Evolutionary conservation across 1,140 invertebrate genomes (phyloP).

Genomic region (Drosophila micromelanica): DNA sequence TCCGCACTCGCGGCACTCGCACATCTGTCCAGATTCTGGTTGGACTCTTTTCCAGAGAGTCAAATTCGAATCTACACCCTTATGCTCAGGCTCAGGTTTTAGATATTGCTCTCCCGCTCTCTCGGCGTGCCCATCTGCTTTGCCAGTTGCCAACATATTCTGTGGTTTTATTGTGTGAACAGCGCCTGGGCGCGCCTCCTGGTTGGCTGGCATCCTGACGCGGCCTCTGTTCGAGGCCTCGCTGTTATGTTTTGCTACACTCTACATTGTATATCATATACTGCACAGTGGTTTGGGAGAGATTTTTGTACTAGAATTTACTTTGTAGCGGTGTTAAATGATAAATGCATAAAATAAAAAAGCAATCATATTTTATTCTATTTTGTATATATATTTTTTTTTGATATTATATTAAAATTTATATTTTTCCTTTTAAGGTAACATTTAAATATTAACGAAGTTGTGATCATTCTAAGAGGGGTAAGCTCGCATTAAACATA

Average conservation of each 20-base stretch:
- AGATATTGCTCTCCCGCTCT: slow-evolving; percentile 41
- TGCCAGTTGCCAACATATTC: slow-evolving; percentile 83
- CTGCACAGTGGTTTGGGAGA: slow-evolving; percentile 27
- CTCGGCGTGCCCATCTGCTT: slow-evolving; percentile 74
- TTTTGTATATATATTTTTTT: no score
- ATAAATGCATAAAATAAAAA: no score
- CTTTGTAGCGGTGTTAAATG: no score
- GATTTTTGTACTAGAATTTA: no score
- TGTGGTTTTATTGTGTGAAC: slow-evolving; percentile 78
- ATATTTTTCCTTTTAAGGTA: no score
- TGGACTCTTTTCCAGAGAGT: slow-evolving; percentile 54
- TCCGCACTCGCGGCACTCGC: slow-evolving; percentile 71
- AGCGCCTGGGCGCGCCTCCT: slow-evolving; percentile 54
- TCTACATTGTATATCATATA: slow-evolving; percentile 11
- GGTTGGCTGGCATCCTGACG: slow-evolving; percentile 65
- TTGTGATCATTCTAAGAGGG: no score
- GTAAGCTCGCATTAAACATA: no score
- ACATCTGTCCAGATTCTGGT: slow-evolving; percentile 83
- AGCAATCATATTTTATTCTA: no score
- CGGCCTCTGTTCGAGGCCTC: slow-evolving; percentile 8
- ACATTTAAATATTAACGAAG: no score
- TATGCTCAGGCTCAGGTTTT: slow-evolving; percentile 52
- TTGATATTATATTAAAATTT: neutral
- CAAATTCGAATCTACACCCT: slow-evolving; percentile 61
- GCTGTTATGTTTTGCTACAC: slow-evolving; percentile 7